Evolutionary conservation across 2,113 vertebrate genomes (phyloP), one percentile per base, ranked within the genome.

Genomic region (Cinclus mexicanus): DNA sequence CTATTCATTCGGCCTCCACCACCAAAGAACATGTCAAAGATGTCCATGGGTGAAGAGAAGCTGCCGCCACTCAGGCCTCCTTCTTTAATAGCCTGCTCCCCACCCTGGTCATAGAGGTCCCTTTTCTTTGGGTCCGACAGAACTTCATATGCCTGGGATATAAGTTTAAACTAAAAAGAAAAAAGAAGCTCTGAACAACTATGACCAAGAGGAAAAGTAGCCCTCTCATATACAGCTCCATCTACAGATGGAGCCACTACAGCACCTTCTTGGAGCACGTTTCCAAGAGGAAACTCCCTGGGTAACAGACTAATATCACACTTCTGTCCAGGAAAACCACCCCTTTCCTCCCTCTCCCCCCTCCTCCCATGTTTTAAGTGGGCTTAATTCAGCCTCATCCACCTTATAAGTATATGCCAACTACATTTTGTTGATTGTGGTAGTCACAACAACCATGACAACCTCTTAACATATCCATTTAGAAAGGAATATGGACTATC

Each of bases 1-100:
- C 99, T 98, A 86, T 99, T 98, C 98, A 98, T 99, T 93, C 98
- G 98, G 89, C 99, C 98, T 81, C 99, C 99, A 56, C 99, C 99
- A 84, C 99, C 99, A 97, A 99, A 99, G 97, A 99, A 99, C 99
- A 99, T 99, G 98, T 99, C 99, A 96, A 99, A 99, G 97, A 99
- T 99, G 97, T 99, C 99, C 98, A 99, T 99, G 47, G 99, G 99
- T 28, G 99, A 99, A 24, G 98, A 98, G 97, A 98, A 99, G 69
- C 90, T 97, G 87, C 98, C 98, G 95, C 99, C 98, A 56, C 98
- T 95, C 76, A 98, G 97, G 88, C 99, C 98, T 42, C 99, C 99
- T 97, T 99, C 99, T 97, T 99, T 99, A 94, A 99, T 99, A 7
- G 99, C 99, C 95, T 99, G 99, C 78, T 99, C 99, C 55, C 99